Evolutionary conservation across 2,888 invertebrate species (phyloP).

Genomic region (Agonopterix subpropinquella): DNA sequence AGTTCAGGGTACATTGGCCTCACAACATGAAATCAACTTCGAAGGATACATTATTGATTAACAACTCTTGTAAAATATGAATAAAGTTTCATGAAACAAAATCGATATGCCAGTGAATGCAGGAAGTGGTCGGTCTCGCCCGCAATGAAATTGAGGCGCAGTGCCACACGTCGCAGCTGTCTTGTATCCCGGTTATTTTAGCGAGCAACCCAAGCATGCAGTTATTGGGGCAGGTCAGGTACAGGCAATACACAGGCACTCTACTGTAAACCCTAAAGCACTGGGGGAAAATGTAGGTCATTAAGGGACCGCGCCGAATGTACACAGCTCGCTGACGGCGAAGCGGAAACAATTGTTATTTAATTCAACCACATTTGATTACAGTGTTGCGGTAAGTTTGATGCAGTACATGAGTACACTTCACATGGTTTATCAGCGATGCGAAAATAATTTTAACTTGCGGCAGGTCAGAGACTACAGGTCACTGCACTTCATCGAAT

Average conservation of each 20-base stretch:
- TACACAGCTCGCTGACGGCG: constrained; percentile 27
- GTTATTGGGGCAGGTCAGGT: constrained; percentile 62
- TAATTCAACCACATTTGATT: constrained; percentile 27
- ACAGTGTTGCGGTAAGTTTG: constrained; percentile 24
- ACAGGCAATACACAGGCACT: constrained; percentile 46
- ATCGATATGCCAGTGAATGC: constrained; percentile 9
- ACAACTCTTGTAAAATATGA: too few relatives aligned
- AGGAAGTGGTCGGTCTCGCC: constrained; percentile 42
- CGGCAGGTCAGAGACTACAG: constrained; percentile 50
- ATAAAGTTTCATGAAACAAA: too few relatives aligned
- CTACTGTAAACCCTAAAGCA: constrained; percentile 61
- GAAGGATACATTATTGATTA: too few relatives aligned
- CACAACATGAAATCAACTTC: too few relatives aligned
- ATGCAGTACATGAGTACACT: constrained; percentile 14
- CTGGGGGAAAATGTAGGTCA: constrained; percentile 68
- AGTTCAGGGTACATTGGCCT: too few relatives aligned
- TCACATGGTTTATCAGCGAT: constrained; percentile 35
- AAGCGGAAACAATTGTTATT: constrained; percentile 37
- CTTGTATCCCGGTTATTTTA: constrained; percentile 59
- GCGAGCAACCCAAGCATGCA: constrained; percentile 46
- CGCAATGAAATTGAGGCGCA: constrained; percentile 4
- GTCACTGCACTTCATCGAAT: constrained; percentile 41
- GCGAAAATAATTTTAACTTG: constrained; percentile 43
- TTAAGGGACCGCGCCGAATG: constrained; percentile 38
- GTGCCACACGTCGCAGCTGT: constrained; percentile 34